Conservation (phyloP, 2,888 invertebrate genomes). For the Oeneis ivallda region DNA sequence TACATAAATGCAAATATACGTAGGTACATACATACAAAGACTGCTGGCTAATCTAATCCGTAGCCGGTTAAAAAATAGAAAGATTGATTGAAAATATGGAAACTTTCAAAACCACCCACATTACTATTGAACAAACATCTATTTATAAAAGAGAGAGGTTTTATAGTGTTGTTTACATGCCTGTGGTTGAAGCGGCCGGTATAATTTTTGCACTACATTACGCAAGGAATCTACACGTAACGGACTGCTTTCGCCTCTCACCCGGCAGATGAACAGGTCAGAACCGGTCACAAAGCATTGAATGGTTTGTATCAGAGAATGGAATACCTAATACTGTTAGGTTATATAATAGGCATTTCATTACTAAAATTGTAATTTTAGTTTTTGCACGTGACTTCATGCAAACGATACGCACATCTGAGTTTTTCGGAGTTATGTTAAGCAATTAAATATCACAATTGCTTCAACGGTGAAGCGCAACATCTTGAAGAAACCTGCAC, state of each 20-base stretch:
- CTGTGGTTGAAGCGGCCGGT: constrained; percentile 25
- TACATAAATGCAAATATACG: no score
- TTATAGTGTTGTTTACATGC: constrained; percentile 33
- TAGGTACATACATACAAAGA: no score
- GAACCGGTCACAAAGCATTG: constrained; percentile 42
- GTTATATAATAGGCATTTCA: not conserved
- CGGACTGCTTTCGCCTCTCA: constrained; percentile 64
- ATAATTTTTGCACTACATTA: constrained; percentile 50
- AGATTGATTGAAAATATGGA: not conserved
- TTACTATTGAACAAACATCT: not conserved
- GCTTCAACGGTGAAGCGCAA: no score
- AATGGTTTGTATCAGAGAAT: constrained; percentile 34
- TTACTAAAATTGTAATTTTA: no score
- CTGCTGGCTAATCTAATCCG: no score
- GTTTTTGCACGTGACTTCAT: no score
- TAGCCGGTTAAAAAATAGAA: constrained; percentile 4
- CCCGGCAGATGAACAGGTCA: constrained; percentile 53
- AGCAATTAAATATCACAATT: no score
- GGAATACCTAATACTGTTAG: constrained; percentile 34
- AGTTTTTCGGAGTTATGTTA: no score
- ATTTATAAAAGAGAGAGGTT: constrained; percentile 32
- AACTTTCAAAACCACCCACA: not conserved
- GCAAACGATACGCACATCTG: no score
- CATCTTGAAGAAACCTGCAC: no score
- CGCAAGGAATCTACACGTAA: constrained; percentile 49